Base-by-base conservation (phyloP, 1,140 invertebrate genomes). In the Penaeus japonicus region DNA sequence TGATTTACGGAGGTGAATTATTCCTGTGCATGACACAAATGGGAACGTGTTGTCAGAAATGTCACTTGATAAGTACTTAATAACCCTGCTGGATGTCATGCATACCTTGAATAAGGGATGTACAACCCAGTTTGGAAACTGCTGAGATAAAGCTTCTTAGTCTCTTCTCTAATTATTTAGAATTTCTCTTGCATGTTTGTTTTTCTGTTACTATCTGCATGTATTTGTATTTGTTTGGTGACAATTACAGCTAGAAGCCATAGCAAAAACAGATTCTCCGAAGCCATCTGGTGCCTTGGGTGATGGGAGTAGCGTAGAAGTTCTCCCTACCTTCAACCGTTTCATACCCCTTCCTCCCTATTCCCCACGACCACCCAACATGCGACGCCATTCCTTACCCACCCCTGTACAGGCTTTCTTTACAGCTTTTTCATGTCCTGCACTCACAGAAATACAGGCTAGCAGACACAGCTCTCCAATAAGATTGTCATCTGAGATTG, bases 371-470 rank as follows among this genome's bases (percentile, higher is more conserved):
- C 70, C 87, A 22, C 20, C 54, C 32, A 53, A 32, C 4, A 39
- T 39, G 10, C 79, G 70, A 30, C 47, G 54, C 17, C 27, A 30
- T 73, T 82, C 80, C 20, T 30, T 62, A 30, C 85, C 79, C 30
- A 55, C 85, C 79, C 39, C 73, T 39, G 65, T 88, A 27, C 87
- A 84, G 20, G 80, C 87, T 27, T 88, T 84, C 54, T 88, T 88
- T 27, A 88, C 80, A 12, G 87, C 87, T 3, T 88, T 88, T 39
- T 88, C 87, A n/a, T 88, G 87, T 59, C 87, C 87, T 18, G 80
- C 87, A n/a, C 30, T 88, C 20, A 83, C 80, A 17, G 57, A 83
- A 55, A 57, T 88, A 5, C 80, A 88, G 2, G 17, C 65, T 30
- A 78, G 2, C 35, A 73, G 57, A 24, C 15, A 39, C 12, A 83